Evolutionary conservation across 2,888 invertebrate genomes (phyloP), one percentile per base, ranked within the genome.

Genomic region (Vesta saturnalis): DNA sequence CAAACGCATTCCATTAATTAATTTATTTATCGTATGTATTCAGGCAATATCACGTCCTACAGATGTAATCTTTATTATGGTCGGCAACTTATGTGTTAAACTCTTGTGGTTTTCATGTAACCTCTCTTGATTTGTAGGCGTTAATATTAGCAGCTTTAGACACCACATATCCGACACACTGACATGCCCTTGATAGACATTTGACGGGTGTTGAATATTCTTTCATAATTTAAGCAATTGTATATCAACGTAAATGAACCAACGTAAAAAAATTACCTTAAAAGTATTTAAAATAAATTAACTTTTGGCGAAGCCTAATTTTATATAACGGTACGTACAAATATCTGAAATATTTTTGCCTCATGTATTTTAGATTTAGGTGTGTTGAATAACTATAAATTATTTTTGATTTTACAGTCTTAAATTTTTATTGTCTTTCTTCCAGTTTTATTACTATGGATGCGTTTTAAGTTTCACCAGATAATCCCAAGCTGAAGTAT

Each of bases 1-100:
- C 22, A 15, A 10, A 46, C 55, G 46, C 64, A 60, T 61, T 46
- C 57, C 46, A 57, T 69, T 69, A 69, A 69, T 69, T 69, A 69
- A 64, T 64, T 52, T 59, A 60, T 59, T 58, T 52, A 49, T 15
- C 47, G 47, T 49, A 8, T 18, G 47, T 1, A 16, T 49, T 15
- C 6, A 49, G 6, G 2, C 8, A 18, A 49, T 16, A 49, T 49
- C 30, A 30, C 18, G 14, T 8, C 18, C 47, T 49, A 15, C 14
- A 43, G n/a, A 43, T 43, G 43, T 43, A 43, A 43, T 43, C 43
- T 43, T 43, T 43, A 3, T n/a, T n/a, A 14, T 43, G 2, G 43
- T 43, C n/a, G 43, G 5, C 43, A 43, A n/a, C 43, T 6, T 3
- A 43, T 3, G 23, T 14, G 14, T 43, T 8, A 43, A 43, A 43